Evolutionary conservation across 2,888 invertebrate species (phyloP), one percentile per base, ranked within the genome.

Genomic region (Acheta domesticus): DNA sequence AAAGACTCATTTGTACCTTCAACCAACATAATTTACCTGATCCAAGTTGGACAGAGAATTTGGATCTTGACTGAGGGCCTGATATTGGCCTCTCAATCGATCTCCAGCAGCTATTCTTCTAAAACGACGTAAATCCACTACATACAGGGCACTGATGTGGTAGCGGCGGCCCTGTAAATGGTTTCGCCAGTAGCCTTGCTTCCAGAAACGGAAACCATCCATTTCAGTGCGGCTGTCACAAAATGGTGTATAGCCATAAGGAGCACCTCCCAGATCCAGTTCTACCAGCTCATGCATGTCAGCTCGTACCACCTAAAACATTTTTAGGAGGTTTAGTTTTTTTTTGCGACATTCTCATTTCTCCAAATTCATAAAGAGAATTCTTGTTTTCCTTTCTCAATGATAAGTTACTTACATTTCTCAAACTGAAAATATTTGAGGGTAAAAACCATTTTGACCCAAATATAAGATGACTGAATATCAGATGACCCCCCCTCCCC

Each of bases 141-240:
- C 98, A 88, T 99, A 99, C 82, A 99, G 89, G 8, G 99, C 99
- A 83, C 97, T 97, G 88, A 95, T 97, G 86, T 96, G 96, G 88
- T 99, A 99, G 84, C 93, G 92, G 82, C 99, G 91, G 0, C 97
- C 96, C 86, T 95, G 98, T 82, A 99, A 89, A 89, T 99, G 99
- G 87, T 96, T 98, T 81, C 95, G 92, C 99, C 99, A 99, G 87
- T 99, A 99, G n/a, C 99, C 99, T 85, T 94, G 95, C 87, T 97
- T 98, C 99, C 99, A 99, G 89, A 99, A 99, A 83, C 94, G 91
- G 87, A 98, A 99, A 11, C 99, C 99, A 87, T 99, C 99, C 99
- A 99, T 99, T 87, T 99, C 98, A 83, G 90, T 95, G 80, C 98
- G 91, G 81, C 97, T 97, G 84, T 98, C 98, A 88, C 99, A 99